These are phyloP conservation scores for Oeneis ivallda DNA, from an alignment of 2,888 invertebrate genomes.

Conservation along the genomic window DNA sequence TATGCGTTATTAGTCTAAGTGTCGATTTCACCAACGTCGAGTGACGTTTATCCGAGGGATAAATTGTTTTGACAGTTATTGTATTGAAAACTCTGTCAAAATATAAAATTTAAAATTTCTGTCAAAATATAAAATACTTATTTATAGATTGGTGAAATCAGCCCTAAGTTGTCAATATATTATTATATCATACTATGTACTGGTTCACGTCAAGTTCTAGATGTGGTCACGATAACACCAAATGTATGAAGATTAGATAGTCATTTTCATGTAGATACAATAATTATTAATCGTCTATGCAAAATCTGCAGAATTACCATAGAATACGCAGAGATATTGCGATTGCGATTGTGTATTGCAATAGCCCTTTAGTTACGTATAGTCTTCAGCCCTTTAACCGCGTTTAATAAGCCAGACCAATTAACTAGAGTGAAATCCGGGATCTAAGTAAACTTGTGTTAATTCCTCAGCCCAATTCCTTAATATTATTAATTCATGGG, in stretches of 20 bases:
- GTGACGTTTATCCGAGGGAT: too few relatives aligned
- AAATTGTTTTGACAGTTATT: too few relatives aligned
- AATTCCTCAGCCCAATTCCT: conserved; percentile 10
- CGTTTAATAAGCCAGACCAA: conserved; percentile 16
- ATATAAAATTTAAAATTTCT: too few relatives aligned
- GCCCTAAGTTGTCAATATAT: too few relatives aligned
- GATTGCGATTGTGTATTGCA: background rate
- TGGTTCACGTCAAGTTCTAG: background rate
- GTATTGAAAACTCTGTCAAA: too few relatives aligned
- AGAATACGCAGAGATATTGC: background rate
- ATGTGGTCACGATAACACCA: background rate
- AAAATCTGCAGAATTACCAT: too few relatives aligned
- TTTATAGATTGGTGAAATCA: too few relatives aligned
- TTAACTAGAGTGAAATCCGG: conserved; percentile 18
- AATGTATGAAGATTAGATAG: background rate
- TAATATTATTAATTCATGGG: conserved; percentile 11
- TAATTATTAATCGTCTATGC: background rate
- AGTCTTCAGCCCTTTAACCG: conserved; percentile 4
- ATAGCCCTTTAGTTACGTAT: background rate
- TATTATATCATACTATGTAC: background rate
- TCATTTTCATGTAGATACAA: background rate
- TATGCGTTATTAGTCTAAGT: too few relatives aligned
- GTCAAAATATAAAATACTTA: too few relatives aligned
- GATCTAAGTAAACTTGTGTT: conserved; percentile 16
- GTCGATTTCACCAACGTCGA: too few relatives aligned